Evolutionary conservation across 2,888 invertebrate species (phyloP), one percentile per base, ranked within the genome.

Genomic region (Clitarchus hookeri): DNA sequence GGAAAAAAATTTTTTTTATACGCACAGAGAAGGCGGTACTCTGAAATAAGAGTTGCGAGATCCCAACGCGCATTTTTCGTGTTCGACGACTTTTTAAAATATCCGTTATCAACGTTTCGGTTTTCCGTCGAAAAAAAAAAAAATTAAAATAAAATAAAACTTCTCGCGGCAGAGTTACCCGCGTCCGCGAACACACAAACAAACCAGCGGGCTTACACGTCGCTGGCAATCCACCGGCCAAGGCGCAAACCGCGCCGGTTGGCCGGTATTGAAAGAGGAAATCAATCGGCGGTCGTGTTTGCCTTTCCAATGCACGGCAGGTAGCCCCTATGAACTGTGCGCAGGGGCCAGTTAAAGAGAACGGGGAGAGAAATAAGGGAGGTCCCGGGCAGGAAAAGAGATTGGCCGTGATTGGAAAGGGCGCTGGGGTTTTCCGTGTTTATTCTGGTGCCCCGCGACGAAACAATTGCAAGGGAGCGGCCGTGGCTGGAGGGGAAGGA

Each of bases 221-320:
- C n/a, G 65, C 8, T 65, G n/a, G 65, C 65, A 65, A 65, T 65
- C 19, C 23, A 9, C 23, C 16, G 16, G 65, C 16, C 65, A 2
- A 23, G 6, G n/a, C 65, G n/a, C 65, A 65, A 65, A 65, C 12
- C 65, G 8, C n/a, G 65, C 65, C 6, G 65, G 65, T 19, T n/a
- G 36, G 65, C 19, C 65, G 65, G 65, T 65, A 65, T 65, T 65
- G 65, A 65, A 65, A 65, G 65, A 65, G 65, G 65, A 65, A 65
- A 65, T 65, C 65, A 65, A 65, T 65, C n/a, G 65, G 65, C 16
- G 65, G 65, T 65, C 65, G 23, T 65, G 65, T 65, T 65, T 65
- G 65, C 65, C 65, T 65, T 65, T 65, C 65, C 65, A 65, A 65
- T 65, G 65, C 65, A 16, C 65, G 65, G 65, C 65, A 65, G 65